Evolutionary conservation across 2,113 vertebrate genomes (phyloP).

Genomic region (Vulpes lagopus): DNA sequence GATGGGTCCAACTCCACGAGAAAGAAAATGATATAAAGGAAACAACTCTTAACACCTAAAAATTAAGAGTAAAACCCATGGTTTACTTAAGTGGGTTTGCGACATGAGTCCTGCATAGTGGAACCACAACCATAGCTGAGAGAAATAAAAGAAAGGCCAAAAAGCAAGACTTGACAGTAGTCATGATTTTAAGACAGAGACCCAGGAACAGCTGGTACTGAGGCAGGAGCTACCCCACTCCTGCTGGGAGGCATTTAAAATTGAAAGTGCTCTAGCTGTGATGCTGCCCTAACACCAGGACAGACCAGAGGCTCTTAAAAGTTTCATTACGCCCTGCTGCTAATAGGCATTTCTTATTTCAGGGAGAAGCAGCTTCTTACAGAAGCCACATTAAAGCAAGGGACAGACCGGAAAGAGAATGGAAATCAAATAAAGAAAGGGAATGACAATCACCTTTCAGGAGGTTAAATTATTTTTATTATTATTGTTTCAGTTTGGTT

Average conservation of each 20-base stretch:
- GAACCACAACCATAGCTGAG: not conserved
- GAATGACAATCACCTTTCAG: not conserved
- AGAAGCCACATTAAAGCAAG: slow-evolving; percentile 17
- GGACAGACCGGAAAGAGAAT: not conserved
- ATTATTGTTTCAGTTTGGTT: not conserved
- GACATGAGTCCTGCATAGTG: not conserved
- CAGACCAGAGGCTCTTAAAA: slow-evolving; percentile 49
- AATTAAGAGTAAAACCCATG: not conserved
- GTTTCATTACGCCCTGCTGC: slow-evolving; percentile 57
- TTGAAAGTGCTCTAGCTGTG: slow-evolving; percentile 25
- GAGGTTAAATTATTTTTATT: not conserved
- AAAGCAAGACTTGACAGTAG: not conserved
- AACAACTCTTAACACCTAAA: not conserved
- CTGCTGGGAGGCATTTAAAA: slow-evolving; percentile 52
- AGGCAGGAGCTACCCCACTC: not conserved
- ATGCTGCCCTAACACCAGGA: not conserved
- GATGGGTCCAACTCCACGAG: not conserved
- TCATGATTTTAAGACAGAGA: slow-evolving; percentile 16
- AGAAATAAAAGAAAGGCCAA: not conserved
- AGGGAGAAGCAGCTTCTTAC: not conserved
- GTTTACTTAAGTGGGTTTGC: not conserved
- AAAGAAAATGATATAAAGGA: not conserved
- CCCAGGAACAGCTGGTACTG: slow-evolving; percentile 12
- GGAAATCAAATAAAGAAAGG: not conserved
- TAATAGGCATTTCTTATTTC: not conserved